These are phyloP conservation scores for Caenorhabditis remanei DNA, from an alignment of 1,140 invertebrate genomes.

Conservation along the genomic window DNA sequence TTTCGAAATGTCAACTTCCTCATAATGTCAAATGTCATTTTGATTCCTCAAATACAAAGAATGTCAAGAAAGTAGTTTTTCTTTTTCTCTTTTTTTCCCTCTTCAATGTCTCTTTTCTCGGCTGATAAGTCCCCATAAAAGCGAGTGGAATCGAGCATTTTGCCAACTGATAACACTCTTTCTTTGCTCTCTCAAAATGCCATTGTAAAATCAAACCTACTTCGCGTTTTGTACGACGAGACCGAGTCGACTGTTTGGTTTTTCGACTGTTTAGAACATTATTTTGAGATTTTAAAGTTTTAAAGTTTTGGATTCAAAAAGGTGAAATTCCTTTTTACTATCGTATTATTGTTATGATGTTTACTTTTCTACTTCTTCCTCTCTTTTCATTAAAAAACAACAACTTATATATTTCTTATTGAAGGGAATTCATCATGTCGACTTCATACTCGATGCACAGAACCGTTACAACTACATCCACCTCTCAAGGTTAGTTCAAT, in stretches of 20 bases:
- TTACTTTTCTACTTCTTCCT: neutral
- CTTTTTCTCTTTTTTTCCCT: neutral
- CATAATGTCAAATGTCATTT: constrained; percentile 38
- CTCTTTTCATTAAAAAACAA: neutral
- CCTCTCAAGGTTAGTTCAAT: constrained; percentile 13
- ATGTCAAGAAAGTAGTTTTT: constrained; percentile 44
- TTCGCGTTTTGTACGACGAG: constrained; percentile 11
- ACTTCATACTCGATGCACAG: constrained; percentile 11
- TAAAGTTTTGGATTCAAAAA: neutral
- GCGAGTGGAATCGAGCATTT: constrained; percentile 34
- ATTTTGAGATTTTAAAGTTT: constrained; percentile 15
- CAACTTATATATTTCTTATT: neutral
- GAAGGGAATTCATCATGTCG: constrained; percentile 26
- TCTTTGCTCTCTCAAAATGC: constrained; percentile 51
- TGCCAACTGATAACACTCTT: constrained; percentile 45
- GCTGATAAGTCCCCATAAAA: constrained; percentile 51
- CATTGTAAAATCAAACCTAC: constrained; percentile 40
- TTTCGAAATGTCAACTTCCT: constrained; percentile 19
- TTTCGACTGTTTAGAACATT: neutral
- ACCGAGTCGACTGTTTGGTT: neutral
- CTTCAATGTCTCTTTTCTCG: neutral
- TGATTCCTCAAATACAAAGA: neutral
- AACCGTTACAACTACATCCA: constrained; percentile 19
- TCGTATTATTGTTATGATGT: neutral
- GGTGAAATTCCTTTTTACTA: neutral